Evolutionary conservation across 2,888 invertebrate species (phyloP).

Genomic region (Catocala fraxini): DNA sequence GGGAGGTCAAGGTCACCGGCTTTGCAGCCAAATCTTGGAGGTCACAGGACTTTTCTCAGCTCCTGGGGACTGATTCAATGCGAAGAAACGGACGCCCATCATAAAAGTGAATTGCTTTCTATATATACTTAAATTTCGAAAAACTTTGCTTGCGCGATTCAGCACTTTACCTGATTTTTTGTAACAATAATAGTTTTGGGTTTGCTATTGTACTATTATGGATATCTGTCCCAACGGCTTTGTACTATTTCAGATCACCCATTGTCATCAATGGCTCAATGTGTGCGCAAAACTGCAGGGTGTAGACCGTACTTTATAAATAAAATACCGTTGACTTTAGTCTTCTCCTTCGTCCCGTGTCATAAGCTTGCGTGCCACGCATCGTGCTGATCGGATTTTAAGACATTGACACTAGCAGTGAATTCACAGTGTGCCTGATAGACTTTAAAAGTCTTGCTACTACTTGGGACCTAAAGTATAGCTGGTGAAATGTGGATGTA

Average conservation of each 20-base stretch:
- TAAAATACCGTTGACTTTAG: too few species aligned
- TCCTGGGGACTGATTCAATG: constrained; percentile 73
- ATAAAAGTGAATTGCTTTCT: constrained; percentile 17
- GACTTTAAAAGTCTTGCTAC: too few species aligned
- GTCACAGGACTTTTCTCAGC: constrained; percentile 67
- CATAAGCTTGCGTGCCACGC: too few species aligned
- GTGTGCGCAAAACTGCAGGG: not conserved
- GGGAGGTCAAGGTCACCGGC: constrained; percentile 52
- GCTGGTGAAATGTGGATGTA: too few species aligned
- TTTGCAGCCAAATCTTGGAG: constrained; percentile 26
- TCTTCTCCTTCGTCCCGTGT: too few species aligned
- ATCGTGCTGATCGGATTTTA: too few species aligned
- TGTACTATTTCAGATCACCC: not conserved
- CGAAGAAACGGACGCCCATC: constrained; percentile 81
- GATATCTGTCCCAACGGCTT: constrained; percentile 23
- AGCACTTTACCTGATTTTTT: constrained; percentile 67
- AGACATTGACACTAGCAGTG: too few species aligned
- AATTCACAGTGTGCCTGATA: too few species aligned
- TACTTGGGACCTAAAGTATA: too few species aligned
- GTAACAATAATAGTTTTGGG: constrained; percentile 54
- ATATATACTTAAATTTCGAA: constrained; percentile 24
- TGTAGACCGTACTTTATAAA: not conserved
- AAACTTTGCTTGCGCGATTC: constrained; percentile 71
- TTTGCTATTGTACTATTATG: constrained; percentile 54
- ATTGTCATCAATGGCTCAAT: not conserved